Evolutionary conservation across 2,797 vertebrate genomes (phyloP).

Genomic region (Decapterus maruadsi): DNA sequence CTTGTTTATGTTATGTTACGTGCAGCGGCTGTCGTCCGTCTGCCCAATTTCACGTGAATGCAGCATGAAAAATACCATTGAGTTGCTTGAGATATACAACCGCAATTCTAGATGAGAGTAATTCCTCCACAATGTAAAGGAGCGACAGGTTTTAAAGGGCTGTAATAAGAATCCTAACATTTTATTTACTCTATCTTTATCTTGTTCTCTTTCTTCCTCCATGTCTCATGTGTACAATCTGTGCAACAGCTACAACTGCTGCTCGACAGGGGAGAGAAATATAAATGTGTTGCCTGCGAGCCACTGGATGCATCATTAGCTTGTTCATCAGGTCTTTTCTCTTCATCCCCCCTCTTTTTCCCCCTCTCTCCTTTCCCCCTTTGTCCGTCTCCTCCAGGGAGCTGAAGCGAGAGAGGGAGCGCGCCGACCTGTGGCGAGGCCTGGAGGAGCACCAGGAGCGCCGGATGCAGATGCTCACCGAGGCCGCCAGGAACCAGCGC

Average conservation of each 20-base stretch:
- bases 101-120: no score
- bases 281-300: neutral
- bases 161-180: neutral
- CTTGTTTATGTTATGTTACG: no score
- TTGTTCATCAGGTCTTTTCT: neutral
- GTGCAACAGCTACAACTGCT: neutral
- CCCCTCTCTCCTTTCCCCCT: neutral
- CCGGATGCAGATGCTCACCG: constrained; percentile 89
- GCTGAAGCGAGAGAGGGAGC: constrained; percentile 90
- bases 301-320: neutral
- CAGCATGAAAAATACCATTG: no score
- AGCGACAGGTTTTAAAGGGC: neutral
- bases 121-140: no score
- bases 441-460: constrained; percentile 91
- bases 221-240: neutral
- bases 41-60: no score
- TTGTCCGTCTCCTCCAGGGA: constrained; percentile 79
- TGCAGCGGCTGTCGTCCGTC: no score
- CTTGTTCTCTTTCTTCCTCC: neutral
- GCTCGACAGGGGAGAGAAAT: neutral
- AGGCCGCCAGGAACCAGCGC: constrained; percentile 89
- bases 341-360: neutral
- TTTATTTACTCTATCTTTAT: neutral
- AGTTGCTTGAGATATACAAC: no score
- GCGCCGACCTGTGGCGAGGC: constrained; percentile 90